Percentiles rank a stretch among this genome's conserved stretches.
These are phyloP conservation scores for Amphiprion clarkii DNA, from an alignment of 2,797 vertebrate species.

Conservation along the genomic window DNA sequence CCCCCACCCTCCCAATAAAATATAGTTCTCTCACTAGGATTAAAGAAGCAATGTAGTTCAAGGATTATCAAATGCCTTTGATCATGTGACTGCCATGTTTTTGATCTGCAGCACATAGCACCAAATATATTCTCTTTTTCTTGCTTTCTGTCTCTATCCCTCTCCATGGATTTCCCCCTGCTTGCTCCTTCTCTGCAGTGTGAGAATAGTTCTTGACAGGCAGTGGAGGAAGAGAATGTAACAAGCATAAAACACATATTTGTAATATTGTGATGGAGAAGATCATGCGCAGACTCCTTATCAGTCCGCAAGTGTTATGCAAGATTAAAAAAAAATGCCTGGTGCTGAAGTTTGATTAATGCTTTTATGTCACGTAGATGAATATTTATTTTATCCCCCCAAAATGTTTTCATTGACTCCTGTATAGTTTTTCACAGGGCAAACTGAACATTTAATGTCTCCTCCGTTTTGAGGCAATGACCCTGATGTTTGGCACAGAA, in stretches of 20 bases:
- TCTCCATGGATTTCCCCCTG: slow-evolving; percentile 72
- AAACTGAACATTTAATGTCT: slow-evolving; percentile 11
- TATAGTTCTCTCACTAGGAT: slow-evolving; percentile 77
- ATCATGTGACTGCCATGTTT: slow-evolving; percentile 85
- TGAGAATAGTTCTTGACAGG: slow-evolving; percentile 78
- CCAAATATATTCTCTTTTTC: slow-evolving; percentile 78
- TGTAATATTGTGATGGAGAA: slow-evolving; percentile 46
- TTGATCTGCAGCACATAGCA: slow-evolving; percentile 79
- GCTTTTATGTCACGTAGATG: slow-evolving; percentile 7
- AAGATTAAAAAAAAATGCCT: slow-evolving; percentile 4
- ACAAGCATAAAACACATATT: slow-evolving; percentile 62
- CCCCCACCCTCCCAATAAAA: slow-evolving; percentile 58
- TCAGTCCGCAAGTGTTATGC: slow-evolving; percentile 9
- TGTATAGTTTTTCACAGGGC: background rate
- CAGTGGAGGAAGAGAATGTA: slow-evolving; percentile 56
- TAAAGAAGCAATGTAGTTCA: slow-evolving; percentile 82
- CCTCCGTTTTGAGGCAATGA: slow-evolving; percentile 21
- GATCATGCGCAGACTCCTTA: slow-evolving; percentile 17
- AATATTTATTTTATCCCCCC: slow-evolving; percentile 22
- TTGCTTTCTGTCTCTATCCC: slow-evolving; percentile 67
- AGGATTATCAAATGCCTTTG: slow-evolving; percentile 86
- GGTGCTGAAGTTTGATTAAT: slow-evolving; percentile 31
- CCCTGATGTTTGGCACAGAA: slow-evolving; percentile 38
- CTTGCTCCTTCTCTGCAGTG: slow-evolving; percentile 71
- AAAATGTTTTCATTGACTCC: background rate